Conservation (phyloP, 2,113 vertebrate genomes). For the Lynx canadensis region DNA sequence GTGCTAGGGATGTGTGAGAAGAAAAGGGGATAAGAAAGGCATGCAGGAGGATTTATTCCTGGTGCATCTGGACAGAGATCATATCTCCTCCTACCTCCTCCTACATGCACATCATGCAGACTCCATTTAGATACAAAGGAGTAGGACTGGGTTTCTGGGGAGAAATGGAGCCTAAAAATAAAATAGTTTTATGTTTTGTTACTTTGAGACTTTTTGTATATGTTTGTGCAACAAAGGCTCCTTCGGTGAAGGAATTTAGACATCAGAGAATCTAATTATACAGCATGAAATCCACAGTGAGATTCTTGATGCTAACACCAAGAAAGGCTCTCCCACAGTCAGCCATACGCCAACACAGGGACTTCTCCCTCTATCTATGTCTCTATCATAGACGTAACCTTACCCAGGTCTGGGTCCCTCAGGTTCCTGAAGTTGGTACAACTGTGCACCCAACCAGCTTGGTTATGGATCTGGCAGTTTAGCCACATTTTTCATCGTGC, state of each 20-base stretch:
- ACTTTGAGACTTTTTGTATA: slow-evolving; percentile 55
- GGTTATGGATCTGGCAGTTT: neutral
- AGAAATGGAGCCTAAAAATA: neutral
- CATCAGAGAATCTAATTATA: neutral
- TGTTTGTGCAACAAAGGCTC: neutral
- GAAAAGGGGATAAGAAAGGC: neutral
- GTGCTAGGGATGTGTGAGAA: neutral
- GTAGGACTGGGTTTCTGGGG: slow-evolving; percentile 12
- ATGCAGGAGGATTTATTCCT: neutral
- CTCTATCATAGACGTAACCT: neutral
- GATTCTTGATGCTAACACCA: neutral
- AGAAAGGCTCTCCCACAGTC: neutral
- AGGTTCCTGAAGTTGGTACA: neutral
- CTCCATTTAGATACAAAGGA: neutral
- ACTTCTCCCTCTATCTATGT: neutral
- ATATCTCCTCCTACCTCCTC: neutral
- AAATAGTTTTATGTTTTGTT: neutral
- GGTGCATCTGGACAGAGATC: neutral
- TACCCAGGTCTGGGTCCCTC: neutral
- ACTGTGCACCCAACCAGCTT: neutral
- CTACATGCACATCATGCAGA: neutral
- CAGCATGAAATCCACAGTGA: neutral
- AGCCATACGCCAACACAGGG: neutral
- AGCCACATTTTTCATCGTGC: neutral
- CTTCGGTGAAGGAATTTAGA: neutral